Evolutionary conservation across 2,888 invertebrate species (phyloP).

Genomic region (Leucania comma): DNA sequence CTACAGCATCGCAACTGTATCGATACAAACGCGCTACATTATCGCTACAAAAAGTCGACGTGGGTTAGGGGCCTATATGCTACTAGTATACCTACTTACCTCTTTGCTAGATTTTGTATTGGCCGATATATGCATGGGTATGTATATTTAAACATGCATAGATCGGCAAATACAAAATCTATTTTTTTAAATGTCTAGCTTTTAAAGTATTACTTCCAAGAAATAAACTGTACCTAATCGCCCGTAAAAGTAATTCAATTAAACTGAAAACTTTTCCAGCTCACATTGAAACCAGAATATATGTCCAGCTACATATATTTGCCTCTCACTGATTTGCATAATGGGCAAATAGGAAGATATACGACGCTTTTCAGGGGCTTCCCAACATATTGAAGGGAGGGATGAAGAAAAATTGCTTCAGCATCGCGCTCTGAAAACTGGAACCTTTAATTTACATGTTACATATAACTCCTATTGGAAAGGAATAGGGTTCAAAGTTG

Average conservation of each 20-base stretch:
- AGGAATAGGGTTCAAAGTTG: constrained; percentile 61
- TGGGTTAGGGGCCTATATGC: no score
- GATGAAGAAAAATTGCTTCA: constrained; percentile 83
- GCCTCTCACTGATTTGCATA: constrained; percentile 80
- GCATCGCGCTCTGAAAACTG: constrained; percentile 79
- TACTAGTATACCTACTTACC: no score
- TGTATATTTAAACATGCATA: no score
- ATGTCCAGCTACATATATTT: constrained; percentile 70
- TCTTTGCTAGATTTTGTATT: no score
- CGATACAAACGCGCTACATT: no score
- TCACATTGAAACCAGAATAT: constrained; percentile 59
- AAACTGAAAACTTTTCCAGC: constrained; percentile 47
- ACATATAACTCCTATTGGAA: constrained; percentile 54
- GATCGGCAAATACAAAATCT: background rate
- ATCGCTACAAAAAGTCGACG: no score
- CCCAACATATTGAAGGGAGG: constrained; percentile 85
- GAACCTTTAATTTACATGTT: constrained; percentile 76
- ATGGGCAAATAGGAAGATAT: constrained; percentile 82
- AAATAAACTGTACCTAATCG: constrained; percentile 53
- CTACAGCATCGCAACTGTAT: no score
- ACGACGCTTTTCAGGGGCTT: constrained; percentile 78
- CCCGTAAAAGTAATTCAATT: constrained; percentile 59
- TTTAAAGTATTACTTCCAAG: constrained; percentile 37
- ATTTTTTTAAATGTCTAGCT: background rate
- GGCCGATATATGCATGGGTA: no score